Conservation (phyloP, 2,113 vertebrate genomes). For the Holacanthus passer region DNA sequence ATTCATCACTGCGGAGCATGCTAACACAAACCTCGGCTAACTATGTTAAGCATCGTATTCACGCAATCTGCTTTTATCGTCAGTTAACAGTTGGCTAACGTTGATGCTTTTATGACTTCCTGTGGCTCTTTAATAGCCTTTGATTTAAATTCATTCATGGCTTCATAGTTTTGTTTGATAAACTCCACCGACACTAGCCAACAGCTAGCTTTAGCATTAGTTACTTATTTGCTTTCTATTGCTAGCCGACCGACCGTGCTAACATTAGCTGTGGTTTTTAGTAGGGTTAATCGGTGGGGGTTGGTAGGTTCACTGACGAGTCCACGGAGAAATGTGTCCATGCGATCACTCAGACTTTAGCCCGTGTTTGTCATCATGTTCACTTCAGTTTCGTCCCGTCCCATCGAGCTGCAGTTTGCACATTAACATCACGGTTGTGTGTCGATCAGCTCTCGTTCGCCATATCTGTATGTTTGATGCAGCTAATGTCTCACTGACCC, state of each 20-base stretch:
- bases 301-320: slow-evolving; percentile 16
- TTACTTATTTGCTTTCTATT: slow-evolving; percentile 49
- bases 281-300: slow-evolving; percentile 36
- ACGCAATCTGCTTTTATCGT: not conserved
- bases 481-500: not conserved
- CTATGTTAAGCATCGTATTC: not conserved
- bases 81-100: not conserved
- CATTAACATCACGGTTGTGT: not conserved
- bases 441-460: slow-evolving; percentile 27
- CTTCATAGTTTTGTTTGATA: slow-evolving; percentile 1
- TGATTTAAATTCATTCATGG: too few species aligned
- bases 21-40: slow-evolving; percentile 55
- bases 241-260: slow-evolving; percentile 41
- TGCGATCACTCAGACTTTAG: not conserved
- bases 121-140: not conserved
- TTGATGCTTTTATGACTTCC: not conserved
- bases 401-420: not conserved
- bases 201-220: slow-evolving; percentile 37
- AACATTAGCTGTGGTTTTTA: slow-evolving; percentile 50
- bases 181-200: slow-evolving; percentile 18
- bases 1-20: slow-evolving; percentile 66
- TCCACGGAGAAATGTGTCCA: not conserved
- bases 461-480: slow-evolving; percentile 38
- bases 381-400: not conserved
- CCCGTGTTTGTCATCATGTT: not conserved